Base-by-base conservation (phyloP, 1,140 invertebrate species). In the Oedothorax gibbosus region DNA sequence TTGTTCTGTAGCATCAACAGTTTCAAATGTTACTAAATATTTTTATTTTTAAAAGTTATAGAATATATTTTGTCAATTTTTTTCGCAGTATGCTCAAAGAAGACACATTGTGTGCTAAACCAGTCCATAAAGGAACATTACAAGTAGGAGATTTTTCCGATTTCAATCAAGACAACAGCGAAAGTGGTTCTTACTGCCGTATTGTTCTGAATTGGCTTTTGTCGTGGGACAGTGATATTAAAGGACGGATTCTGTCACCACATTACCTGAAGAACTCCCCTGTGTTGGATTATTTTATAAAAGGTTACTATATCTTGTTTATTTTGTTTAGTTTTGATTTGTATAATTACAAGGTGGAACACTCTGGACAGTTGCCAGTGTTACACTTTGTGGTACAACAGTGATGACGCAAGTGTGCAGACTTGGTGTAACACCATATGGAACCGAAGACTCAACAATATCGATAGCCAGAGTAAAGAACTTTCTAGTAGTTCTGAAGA, bases 171-270 rank as follows among this genome's bases (percentile, higher is more conserved):
- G 75, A 85, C 54, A 71, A 78, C 54, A 77, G 73, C 21, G 83
- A 85, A 78, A 85, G n/a, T 62, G 75, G 73, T 8, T 72, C 83
- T 11, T 85, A 85, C 49, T 85, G 83, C n/a, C 83, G 83, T n/a
- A 51, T 85, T 35, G 68, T 77, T 62, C 21, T 85, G n/a, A 64
- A 85, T 6, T 85, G 83, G 83, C 20, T 85, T 2, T 69, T 18
- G 35, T 14, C 65, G 0, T 85, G 83, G 83, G 65, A 77, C 21
- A 64, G 49, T 53, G 83, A 85, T 53, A 54, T 71, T 7, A 78
- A 78, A 62, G 53, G 66, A 14, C 56, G 73, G 49, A 78, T 85
- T 21, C 64, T 85, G 60, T 64, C 75, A n/a, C 75, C 73, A 7
- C 66, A 78, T 60, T 78, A 76, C 18, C 50, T 85, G 10, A 85